phyloP scores from a whole-genome alignment of 2,888 invertebrate species.

The Drosophila prolongata region DNA sequence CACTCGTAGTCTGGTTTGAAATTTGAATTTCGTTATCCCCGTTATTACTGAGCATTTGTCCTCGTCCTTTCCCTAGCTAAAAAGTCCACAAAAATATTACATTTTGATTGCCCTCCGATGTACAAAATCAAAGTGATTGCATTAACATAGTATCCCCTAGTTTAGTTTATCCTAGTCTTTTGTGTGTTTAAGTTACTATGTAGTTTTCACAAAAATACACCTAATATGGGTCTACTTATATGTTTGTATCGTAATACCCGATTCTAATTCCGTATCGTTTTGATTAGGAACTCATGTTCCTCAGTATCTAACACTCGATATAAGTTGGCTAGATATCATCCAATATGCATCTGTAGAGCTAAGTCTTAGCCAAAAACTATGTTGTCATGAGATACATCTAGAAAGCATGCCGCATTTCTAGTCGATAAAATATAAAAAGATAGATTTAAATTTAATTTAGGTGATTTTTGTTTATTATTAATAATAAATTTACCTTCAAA shows the following conservation, averaged over 20 bases:
- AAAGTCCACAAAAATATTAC: constrained; percentile 6
- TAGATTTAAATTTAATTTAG: neutral
- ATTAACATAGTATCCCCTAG: constrained; percentile 3
- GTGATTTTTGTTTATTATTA: neutral
- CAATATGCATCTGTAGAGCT: constrained; percentile 21
- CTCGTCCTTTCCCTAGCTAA: constrained; percentile 9
- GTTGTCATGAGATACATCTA: constrained; percentile 16
- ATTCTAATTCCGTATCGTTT: too few species aligned
- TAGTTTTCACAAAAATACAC: constrained; percentile 2
- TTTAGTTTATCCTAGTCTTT: constrained; percentile 8
- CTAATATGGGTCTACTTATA: constrained; percentile 5
- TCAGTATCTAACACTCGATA: constrained; percentile 32
- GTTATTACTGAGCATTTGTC: constrained; percentile 18
- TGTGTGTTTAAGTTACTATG: constrained; percentile 15
- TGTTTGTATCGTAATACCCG: constrained; percentile 29
- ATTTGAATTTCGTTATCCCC: constrained; percentile 26
- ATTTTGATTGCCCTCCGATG: constrained; percentile 28
- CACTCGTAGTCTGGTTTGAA: constrained; percentile 53
- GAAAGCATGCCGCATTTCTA: constrained; percentile 33
- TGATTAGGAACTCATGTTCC: neutral
- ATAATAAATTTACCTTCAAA: neutral
- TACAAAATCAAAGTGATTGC: constrained; percentile 22
- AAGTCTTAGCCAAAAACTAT: neutral
- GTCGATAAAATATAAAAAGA: neutral
- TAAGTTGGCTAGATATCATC: constrained; percentile 4